A percentile compares a stretch with the other conserved stretches of the same genome.
Conservation (phyloP, 1,140 invertebrate species). For the Agrypnia vestita region DNA sequence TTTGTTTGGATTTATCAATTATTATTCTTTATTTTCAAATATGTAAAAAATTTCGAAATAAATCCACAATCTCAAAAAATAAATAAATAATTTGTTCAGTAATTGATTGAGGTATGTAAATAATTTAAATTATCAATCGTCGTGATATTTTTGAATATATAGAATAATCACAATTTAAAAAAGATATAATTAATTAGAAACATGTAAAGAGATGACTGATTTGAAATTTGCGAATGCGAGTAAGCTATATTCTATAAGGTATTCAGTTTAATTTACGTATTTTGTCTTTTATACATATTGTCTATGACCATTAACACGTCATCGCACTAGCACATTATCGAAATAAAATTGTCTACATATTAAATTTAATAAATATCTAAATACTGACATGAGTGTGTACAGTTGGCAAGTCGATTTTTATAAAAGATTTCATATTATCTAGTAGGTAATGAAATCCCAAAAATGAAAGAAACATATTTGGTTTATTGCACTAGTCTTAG, state of each 20-base stretch:
- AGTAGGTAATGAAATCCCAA: conserved; percentile 43
- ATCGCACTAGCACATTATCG: background rate
- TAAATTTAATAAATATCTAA: conserved; percentile 56
- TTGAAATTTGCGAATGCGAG: conserved; percentile 29
- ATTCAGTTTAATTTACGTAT: conserved; percentile 26
- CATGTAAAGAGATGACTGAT: background rate
- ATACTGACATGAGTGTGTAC: conserved; percentile 53
- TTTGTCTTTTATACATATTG: conserved; percentile 25
- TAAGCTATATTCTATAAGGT: conserved; percentile 4
- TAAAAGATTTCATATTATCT: conserved; percentile 38
- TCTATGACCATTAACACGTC: conserved; percentile 10
- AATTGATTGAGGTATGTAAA: too few species aligned
- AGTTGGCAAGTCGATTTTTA: conserved; percentile 55
- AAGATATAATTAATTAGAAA: background rate
- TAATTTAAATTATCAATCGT: too few species aligned
- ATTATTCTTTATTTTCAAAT: too few species aligned
- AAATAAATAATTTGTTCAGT: too few species aligned
- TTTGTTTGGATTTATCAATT: too few species aligned
- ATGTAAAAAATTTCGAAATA: too few species aligned
- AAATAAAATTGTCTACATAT: conserved; percentile 15
- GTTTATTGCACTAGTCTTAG: conserved; percentile 59
- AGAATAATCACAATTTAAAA: too few species aligned
- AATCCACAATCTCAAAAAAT: too few species aligned
- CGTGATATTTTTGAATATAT: too few species aligned
- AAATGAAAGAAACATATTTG: conserved; percentile 57